Evolutionary conservation across 2,888 invertebrate species (phyloP).

Genomic region (Dasysyrphus albostriatus): DNA sequence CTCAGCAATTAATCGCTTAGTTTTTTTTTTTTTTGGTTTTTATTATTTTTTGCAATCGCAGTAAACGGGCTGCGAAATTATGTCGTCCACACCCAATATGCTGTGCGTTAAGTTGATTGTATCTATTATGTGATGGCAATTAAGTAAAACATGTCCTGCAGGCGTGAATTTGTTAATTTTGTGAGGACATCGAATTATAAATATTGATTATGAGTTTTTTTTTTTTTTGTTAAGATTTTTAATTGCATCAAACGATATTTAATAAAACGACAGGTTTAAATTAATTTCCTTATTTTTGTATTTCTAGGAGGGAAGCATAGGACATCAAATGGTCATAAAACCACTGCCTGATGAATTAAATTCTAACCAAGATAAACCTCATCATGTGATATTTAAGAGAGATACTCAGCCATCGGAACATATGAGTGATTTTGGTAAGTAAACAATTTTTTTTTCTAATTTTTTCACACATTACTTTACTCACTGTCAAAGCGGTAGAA

Average conservation of each 20-base stretch:
- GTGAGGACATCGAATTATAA: too few species aligned
- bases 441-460: not conserved
- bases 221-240: not conserved
- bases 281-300: constrained; percentile 27
- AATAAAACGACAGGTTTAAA: not conserved
- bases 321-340: constrained; percentile 93
- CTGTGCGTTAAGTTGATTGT: constrained; percentile 28
- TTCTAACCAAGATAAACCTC: constrained; percentile 83
- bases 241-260: not conserved
- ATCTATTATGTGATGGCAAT: constrained; percentile 19
- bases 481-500: not conserved
- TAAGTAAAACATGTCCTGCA: constrained; percentile 33
- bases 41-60: not conserved
- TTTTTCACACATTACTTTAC: not conserved
- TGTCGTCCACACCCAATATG: constrained; percentile 34
- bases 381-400: constrained; percentile 92
- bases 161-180: constrained; percentile 24
- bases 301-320: constrained; percentile 95
- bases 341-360: constrained; percentile 91
- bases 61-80: constrained; percentile 18
- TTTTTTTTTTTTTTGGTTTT: too few species aligned
- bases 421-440: constrained; percentile 92
- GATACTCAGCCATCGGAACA: constrained; percentile 85
- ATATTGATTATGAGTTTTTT: not conserved
- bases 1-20: constrained; percentile 42